Base-by-base conservation (phyloP, 2,797 vertebrate species). In the Pipistrellus kuhlii region DNA sequence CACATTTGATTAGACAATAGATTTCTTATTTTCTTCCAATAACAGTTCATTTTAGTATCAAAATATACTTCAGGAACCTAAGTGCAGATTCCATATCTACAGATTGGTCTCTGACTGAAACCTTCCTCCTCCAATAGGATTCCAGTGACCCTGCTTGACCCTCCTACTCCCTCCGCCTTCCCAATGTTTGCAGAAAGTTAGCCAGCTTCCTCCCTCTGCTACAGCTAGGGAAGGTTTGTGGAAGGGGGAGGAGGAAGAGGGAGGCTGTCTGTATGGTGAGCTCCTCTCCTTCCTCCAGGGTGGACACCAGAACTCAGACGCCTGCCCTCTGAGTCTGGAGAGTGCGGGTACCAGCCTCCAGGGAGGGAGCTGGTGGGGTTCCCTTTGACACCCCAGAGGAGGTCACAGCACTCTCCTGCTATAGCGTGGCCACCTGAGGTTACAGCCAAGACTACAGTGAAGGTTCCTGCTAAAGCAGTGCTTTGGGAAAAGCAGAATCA, bases 21-120 rank as follows among this genome's bases (percentile, higher is more conserved):
- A 38, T 69, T 93, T 90, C 41, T 23, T 10, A 32, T 46, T 95
- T 84, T 53, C n/a, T 77, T 20, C 25, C 14, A 82, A 59, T 27
- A 62, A 83, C 86, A 46, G 3, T 86, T 86, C n/a, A n/a, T 78
- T 66, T 90, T 95, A 44, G 1, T 90, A 69, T 91, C 35, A 69
- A 57, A 93, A 80, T 51, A 48, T 15, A 18, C 55, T 77, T 82
- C 35, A 35, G 73, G 13, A 95, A 20, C 82, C 78, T 81, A 85
- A 85, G 12, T 38, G 32, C 59, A 25, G 44, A 59, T 32, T 46
- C 21, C 15, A 14, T 3, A 59, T 35, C 38, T 53, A 46, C 7
- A 81, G 82, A 51, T 10, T 23, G 18, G 11, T 46, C 23, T 12
- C 7, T 84, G 44, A 75, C 41, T 46, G 46, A 59, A 73, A 44